These are phyloP conservation scores for Istiophorus platypterus DNA, from an alignment of 2,113 vertebrate genomes.

Conservation along the genomic window DNA sequence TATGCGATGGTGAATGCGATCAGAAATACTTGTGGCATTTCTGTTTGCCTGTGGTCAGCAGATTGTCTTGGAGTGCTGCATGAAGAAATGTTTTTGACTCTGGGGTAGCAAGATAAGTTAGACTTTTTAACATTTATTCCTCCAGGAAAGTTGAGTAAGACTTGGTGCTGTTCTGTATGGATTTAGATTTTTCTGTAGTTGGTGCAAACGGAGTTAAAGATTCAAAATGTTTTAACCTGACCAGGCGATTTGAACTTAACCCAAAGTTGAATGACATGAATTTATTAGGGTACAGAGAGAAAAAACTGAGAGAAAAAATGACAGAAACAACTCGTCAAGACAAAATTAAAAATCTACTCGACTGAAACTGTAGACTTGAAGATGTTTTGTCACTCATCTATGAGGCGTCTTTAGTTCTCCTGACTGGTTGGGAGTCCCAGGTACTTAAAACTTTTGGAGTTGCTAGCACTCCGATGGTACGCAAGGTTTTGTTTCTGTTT, in stretches of 20 bases:
- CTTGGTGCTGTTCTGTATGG: too few species aligned
- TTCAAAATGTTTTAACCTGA: neutral
- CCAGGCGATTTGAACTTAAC: neutral
- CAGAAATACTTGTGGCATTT: neutral
- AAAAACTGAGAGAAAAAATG: too few species aligned
- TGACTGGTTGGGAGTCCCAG: neutral
- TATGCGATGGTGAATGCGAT: neutral
- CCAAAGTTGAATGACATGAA: neutral
- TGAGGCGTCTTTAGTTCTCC: neutral
- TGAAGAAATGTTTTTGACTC: neutral
- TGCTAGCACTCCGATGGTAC: too few species aligned
- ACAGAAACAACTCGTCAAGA: neutral
- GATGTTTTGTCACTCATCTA: neutral
- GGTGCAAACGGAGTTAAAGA: neutral
- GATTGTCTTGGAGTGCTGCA: neutral
- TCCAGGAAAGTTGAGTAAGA: too few species aligned
- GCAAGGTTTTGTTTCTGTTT: neutral
- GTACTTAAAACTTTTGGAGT: neutral
- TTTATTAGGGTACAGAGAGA: too few species aligned
- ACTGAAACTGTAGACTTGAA: neutral
- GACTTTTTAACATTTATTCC: neutral
- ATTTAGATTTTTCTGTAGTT: neutral
- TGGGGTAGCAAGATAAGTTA: neutral
- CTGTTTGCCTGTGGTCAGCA: neutral
- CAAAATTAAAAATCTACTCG: neutral